Base-by-base conservation (phyloP, 2,113 vertebrate genomes). In the Ctenodactylus gundi region DNA sequence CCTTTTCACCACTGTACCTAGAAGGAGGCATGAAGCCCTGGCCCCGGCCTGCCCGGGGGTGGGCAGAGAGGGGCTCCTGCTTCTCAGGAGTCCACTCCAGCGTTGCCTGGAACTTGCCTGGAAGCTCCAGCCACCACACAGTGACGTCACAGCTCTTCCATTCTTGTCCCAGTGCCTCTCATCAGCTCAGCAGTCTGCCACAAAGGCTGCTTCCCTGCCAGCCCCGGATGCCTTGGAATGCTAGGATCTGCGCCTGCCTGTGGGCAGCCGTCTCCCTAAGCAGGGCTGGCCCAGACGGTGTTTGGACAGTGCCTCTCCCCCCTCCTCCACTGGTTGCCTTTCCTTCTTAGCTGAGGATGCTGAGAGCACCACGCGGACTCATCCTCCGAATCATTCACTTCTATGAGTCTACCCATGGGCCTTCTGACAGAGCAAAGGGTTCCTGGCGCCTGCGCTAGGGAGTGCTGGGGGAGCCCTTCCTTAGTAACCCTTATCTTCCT, bases 41-140 rank as follows among this genome's bases (percentile, higher is more conserved):
- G 81, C 14, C n/a, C 1, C 14, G 2, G 1, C 15, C 7, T 17
- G 15, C 13, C 11, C 21, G 10, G 21, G 3, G 10, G n/a, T 1
- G 41, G 36, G 78, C 14, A 29, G 6, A 6, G 44, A 6, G 10
- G 8, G 29, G 29, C 29, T 36, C 55, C 8, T 70, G 44, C 67
- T 49, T 53, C 41, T 67, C 23, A 14, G 4, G 4, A 31, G 46
- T 25, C 36, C 17, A 18, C 20, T 57, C 53, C 25, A 13, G 21
- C 21, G 39, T 49, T 36, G 3, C 18, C 53, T 14, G 36, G 51
- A 36, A 67, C 18, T 23, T 14, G 9, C 11, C 58, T 3, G 25
- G 39, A 1, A 34, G 12, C 51, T 44, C n/a, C 15, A 39, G 11
- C 44, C 44, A 21, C 76, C 29, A 7, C 36, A 5, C 27, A 18